Conservation (phyloP, 2,888 invertebrate genomes). For the Herminia tarsipennalis region DNA sequence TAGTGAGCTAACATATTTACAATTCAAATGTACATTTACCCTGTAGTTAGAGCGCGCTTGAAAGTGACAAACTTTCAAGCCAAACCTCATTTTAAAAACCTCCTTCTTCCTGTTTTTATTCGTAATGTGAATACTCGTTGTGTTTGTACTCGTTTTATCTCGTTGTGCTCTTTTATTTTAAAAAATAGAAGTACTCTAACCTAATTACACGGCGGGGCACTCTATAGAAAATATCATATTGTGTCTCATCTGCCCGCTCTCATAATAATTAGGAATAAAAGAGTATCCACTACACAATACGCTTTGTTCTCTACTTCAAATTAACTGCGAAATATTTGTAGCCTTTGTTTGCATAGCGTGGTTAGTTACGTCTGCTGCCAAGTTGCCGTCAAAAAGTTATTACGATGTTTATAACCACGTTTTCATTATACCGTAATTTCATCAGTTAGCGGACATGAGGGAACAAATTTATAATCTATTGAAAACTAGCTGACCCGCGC, state of each 20-base stretch:
- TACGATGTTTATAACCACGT: too few relatives aligned
- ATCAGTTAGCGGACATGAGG: too few relatives aligned
- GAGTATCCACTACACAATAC: constrained; percentile 15
- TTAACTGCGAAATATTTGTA: constrained; percentile 53
- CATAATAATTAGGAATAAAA: constrained; percentile 35
- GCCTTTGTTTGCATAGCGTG: constrained; percentile 44
- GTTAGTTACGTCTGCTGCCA: constrained; percentile 4
- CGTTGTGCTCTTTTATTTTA: constrained; percentile 10
- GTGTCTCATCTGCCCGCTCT: constrained; percentile 28
- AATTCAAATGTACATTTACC: neutral
- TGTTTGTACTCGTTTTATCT: neutral
- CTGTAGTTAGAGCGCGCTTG: neutral
- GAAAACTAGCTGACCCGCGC: too few relatives aligned
- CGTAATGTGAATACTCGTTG: neutral
- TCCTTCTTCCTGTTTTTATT: neutral
- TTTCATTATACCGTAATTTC: too few relatives aligned
- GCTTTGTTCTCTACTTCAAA: constrained; percentile 49
- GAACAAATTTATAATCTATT: too few relatives aligned
- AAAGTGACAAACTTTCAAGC: neutral
- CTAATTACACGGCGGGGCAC: constrained; percentile 15
- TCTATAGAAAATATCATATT: constrained; percentile 38
- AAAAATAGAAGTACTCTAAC: constrained; percentile 15
- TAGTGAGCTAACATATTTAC: too few relatives aligned
- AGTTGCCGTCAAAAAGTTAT: too few relatives aligned
- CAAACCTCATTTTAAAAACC: neutral